A percentile compares a stretch with the other conserved stretches of the same genome.
Conservation (phyloP, 2,797 vertebrate species). For the Sebastes itinus region DNA sequence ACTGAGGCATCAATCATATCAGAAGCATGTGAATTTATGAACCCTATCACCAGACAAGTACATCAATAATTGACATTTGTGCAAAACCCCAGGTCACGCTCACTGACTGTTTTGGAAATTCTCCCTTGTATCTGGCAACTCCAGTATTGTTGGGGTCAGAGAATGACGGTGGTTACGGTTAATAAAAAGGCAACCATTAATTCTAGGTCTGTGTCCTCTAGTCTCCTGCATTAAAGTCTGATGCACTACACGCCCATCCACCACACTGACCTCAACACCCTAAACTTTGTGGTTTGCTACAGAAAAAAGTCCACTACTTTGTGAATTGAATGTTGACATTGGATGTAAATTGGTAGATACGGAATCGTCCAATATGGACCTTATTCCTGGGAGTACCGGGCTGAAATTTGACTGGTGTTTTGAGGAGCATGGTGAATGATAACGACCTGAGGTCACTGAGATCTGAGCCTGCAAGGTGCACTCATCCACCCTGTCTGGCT, state of each 20-base stretch:
- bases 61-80: neutral
- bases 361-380: neutral
- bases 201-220: neutral
- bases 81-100: neutral
- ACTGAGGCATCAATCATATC: neutral
- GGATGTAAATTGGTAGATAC: neutral
- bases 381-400: neutral
- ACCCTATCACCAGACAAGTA: neutral
- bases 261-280: neutral
- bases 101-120: neutral
- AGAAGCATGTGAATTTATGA: neutral
- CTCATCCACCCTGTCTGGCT: conserved; percentile 64
- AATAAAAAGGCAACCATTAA: neutral
- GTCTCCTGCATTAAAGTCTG: neutral
- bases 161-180: neutral
- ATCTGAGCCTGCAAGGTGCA: conserved; percentile 72
- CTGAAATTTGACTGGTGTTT: conserved; percentile 23
- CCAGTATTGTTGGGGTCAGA: neutral
- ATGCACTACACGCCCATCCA: neutral
- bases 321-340: neutral
- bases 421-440: conserved; percentile 35
- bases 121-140: neutral
- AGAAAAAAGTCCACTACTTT: neutral
- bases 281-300: neutral
- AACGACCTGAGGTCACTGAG: conserved; percentile 54